Conservation (phyloP, 1,140 invertebrate genomes). For the Drosophila sucinea region DNA sequence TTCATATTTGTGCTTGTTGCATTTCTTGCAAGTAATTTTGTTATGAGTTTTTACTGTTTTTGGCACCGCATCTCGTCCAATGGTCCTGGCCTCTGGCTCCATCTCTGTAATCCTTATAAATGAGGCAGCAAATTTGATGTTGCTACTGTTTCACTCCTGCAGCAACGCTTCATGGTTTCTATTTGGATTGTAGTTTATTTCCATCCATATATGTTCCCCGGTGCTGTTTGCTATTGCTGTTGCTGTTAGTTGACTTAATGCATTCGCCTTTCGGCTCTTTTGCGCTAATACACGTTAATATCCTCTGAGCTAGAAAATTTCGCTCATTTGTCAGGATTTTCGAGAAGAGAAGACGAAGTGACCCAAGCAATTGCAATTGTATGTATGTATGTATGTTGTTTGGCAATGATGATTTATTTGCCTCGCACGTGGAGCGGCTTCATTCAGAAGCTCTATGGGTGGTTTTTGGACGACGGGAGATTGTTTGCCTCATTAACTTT, state of each 20-base stretch:
- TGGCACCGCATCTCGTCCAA: neutral
- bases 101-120: slow-evolving; percentile 72
- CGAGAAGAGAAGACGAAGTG: slow-evolving; percentile 16
- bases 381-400: slow-evolving; percentile 35
- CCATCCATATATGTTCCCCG: slow-evolving; percentile 32
- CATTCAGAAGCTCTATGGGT: slow-evolving; percentile 27
- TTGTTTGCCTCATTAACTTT: slow-evolving; percentile 64
- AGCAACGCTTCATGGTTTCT: slow-evolving; percentile 43
- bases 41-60: slow-evolving; percentile 70
- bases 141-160: slow-evolving; percentile 31
- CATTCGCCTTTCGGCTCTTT: slow-evolving; percentile 45
- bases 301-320: slow-evolving; percentile 66
- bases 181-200: slow-evolving; percentile 45
- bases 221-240: neutral
- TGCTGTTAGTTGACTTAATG: slow-evolving; percentile 70
- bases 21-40: slow-evolving; percentile 78
- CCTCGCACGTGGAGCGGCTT: slow-evolving; percentile 50
- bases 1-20: slow-evolving; percentile 63
- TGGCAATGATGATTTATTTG: slow-evolving; percentile 75
- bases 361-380: slow-evolving; percentile 69
- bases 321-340: slow-evolving; percentile 79
- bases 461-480: slow-evolving; percentile 38
- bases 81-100: neutral
- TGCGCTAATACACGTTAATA: slow-evolving; percentile 72
- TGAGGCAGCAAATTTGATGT: slow-evolving; percentile 78